Conservation (phyloP, 2,888 invertebrate genomes). For the Drosophila greeni region DNA sequence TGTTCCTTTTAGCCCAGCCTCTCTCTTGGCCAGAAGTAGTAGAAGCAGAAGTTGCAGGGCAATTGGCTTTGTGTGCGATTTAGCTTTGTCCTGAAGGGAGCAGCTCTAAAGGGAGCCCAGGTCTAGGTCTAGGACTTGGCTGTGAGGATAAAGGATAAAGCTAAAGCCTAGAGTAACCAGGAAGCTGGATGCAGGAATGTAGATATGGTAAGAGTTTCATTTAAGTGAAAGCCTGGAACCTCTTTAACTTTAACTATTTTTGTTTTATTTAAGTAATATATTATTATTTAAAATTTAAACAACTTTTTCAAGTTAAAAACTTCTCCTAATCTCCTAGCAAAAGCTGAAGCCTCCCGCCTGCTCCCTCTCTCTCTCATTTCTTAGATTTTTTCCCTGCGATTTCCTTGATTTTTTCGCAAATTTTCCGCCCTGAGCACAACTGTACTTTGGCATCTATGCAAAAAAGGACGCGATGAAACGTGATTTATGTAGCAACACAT, state of each 20-base stretch:
- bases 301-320: neutral
- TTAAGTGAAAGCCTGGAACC: conserved; percentile 11
- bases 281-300: neutral
- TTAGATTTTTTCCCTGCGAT: neutral
- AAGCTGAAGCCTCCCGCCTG: neutral
- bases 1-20: conserved; percentile 19
- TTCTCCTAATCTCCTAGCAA: neutral
- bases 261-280: neutral
- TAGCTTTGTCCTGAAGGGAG: conserved; percentile 52
- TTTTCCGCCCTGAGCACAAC: conserved; percentile 7
- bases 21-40: conserved; percentile 25
- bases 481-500: conserved; percentile 40
- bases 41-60: conserved; percentile 23
- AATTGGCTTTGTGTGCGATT: conserved; percentile 67
- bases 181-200: conserved; percentile 1
- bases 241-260: neutral
- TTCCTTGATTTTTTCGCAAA: neutral
- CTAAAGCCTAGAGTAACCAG: neutral
- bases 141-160: neutral
- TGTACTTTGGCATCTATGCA: conserved; percentile 29
- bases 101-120: conserved; percentile 13
- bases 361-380: no score
- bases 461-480: conserved; percentile 7
- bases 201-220: neutral
- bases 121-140: conserved; percentile 36